Evolutionary conservation across 2,113 vertebrate genomes (phyloP).

Genomic region (Hippotragus niger): DNA sequence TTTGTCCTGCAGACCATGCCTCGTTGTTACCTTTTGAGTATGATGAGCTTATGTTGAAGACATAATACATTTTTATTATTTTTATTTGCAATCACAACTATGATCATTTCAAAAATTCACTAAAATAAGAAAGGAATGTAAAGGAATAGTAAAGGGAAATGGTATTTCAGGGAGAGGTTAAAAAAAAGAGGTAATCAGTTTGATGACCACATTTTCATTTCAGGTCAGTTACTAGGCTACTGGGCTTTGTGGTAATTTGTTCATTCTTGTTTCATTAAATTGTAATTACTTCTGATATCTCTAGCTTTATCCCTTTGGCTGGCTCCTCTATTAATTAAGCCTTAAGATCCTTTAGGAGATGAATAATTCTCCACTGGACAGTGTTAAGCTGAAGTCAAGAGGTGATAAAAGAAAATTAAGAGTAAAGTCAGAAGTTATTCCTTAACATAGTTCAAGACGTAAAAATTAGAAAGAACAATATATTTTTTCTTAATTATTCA

Average conservation of each 20-base stretch:
- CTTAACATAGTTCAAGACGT: conserved; percentile 43
- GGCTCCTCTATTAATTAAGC: conserved; percentile 71
- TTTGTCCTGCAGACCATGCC: not conserved
- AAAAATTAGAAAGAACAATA: conserved; percentile 17
- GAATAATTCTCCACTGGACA: conserved; percentile 69
- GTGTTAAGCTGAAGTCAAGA: conserved; percentile 65
- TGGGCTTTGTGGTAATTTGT: conserved; percentile 67
- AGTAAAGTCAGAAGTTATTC: conserved; percentile 58
- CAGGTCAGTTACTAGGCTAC: conserved; percentile 49
- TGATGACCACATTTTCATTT: conserved; percentile 64
- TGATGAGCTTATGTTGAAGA: not conserved
- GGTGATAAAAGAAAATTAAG: conserved; percentile 66
- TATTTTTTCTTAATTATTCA: not conserved
- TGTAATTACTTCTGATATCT: conserved; percentile 74
- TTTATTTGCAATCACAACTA: conserved; percentile 49
- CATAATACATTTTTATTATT: not conserved
- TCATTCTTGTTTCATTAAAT: conserved; percentile 74
- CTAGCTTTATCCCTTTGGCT: conserved; percentile 66
- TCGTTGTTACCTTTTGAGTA: not conserved
- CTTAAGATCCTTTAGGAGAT: conserved; percentile 62
- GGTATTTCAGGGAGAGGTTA: not conserved
- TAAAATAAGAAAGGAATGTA: not conserved
- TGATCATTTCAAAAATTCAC: not conserved
- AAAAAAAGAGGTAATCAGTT: conserved; percentile 37
- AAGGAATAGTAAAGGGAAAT: not conserved